Conservation (phyloP, 2,113 vertebrate species). For the Cinclus mexicanus region DNA sequence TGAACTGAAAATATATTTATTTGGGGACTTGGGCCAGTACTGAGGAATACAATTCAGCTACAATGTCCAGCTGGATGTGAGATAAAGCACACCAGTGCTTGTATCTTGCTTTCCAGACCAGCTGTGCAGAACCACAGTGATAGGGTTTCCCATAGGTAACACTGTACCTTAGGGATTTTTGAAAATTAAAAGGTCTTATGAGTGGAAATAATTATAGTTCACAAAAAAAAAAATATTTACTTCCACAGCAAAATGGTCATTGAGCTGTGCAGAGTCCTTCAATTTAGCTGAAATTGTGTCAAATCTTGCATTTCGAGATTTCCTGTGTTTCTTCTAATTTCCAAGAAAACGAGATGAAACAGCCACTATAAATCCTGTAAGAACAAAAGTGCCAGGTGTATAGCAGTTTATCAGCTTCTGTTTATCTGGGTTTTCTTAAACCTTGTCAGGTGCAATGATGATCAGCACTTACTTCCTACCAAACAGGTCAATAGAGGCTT, state of each 20-base stretch:
- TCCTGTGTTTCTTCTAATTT: slow-evolving; percentile 12
- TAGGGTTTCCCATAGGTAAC: neutral
- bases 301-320: neutral
- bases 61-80: neutral
- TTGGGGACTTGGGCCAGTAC: neutral
- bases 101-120: neutral
- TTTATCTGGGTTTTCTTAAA: slow-evolving; percentile 24
- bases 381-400: neutral
- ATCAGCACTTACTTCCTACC: slow-evolving; percentile 22
- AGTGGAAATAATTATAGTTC: neutral
- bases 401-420: slow-evolving; percentile 19
- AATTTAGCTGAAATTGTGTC: neutral
- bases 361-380: neutral
- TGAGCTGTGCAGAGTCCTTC: neutral
- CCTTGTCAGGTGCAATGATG: slow-evolving; percentile 17
- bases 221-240: neutral
- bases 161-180: neutral
- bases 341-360: neutral
- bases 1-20: neutral
- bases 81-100: neutral
- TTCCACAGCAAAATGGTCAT: neutral
- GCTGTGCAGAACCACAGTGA: neutral
- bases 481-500: slow-evolving; percentile 37
- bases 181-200: neutral
- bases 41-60: neutral